These are phyloP conservation scores for Dendrocopos noguchii DNA, from an alignment of 2,113 vertebrate species.

Conservation along the genomic window DNA sequence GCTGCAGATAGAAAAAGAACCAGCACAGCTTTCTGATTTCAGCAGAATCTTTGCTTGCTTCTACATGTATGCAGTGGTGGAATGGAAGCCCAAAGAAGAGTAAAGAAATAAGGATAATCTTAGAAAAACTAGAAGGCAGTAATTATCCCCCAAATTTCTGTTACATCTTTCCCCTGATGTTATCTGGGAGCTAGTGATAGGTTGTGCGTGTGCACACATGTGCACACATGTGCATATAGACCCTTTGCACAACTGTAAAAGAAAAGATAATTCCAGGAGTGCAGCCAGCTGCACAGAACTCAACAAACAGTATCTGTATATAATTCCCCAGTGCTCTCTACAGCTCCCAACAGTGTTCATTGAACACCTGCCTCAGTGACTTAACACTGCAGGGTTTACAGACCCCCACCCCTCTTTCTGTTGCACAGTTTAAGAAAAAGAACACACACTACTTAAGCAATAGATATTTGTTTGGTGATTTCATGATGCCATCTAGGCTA, in stretches of 20 bases:
- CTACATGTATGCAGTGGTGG: not conserved
- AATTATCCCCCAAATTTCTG: not conserved
- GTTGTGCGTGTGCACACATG: not conserved
- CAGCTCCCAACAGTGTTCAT: not conserved
- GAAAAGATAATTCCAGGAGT: not conserved
- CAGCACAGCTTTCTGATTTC: not conserved
- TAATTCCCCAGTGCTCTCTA: not conserved
- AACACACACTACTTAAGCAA: not conserved
- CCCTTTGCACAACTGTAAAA: not conserved
- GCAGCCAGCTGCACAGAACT: not conserved
- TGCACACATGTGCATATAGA: not conserved
- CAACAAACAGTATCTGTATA: not conserved
- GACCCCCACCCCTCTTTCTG: not conserved
- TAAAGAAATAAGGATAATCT: not conserved
- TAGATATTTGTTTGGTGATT: not conserved
- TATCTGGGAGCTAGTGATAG: not conserved
- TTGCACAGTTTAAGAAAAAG: slow-evolving; percentile 1
- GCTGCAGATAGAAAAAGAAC: slow-evolving; percentile 12
- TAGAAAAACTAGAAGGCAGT: not conserved
- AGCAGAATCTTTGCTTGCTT: slow-evolving; percentile 2
- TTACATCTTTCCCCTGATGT: not conserved
- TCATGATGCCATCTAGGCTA: slow-evolving; percentile 2
- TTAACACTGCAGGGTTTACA: not conserved
- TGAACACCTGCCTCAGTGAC: not conserved
- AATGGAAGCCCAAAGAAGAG: not conserved